phyloP scores from a whole-genome alignment of 2,797 vertebrate species.

The Catamblyrhynchus diadema region DNA sequence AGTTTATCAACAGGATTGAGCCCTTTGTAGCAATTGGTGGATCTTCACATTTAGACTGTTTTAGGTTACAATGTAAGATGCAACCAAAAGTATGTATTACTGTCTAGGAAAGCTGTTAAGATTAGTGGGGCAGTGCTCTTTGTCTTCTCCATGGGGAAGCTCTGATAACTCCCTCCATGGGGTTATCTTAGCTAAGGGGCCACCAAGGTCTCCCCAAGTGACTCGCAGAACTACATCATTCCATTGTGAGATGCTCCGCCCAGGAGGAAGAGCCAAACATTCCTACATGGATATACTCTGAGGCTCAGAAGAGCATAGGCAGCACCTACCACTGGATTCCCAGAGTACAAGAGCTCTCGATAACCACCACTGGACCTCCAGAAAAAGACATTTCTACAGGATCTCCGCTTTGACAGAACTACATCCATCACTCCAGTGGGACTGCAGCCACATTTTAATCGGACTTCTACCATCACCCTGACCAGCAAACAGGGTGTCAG shows the following conservation, averaged over 20 bases:
- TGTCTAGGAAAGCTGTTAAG: not conserved
- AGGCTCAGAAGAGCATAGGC: not conserved
- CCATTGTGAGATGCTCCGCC: not conserved
- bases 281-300: not conserved
- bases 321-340: too few relatives aligned
- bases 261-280: not conserved
- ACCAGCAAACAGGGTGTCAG: not conserved
- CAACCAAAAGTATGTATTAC: not conserved
- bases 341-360: not conserved
- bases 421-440: not conserved
- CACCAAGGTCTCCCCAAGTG: not conserved
- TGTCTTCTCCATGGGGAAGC: too few relatives aligned
- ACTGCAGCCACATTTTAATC: not conserved
- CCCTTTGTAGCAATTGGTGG: not conserved
- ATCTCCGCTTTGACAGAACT: not conserved
- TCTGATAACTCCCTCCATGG: not conserved
- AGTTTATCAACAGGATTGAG: not conserved
- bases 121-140: not conserved
- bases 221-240: not conserved
- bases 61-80: not conserved
- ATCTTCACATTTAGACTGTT: not conserved
- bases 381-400: not conserved
- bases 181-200: not conserved
- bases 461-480: not conserved
- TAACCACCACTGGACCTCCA: not conserved